Evolutionary conservation across 2,888 invertebrate genomes (phyloP).

Genomic region (Arctia plantaginis): DNA sequence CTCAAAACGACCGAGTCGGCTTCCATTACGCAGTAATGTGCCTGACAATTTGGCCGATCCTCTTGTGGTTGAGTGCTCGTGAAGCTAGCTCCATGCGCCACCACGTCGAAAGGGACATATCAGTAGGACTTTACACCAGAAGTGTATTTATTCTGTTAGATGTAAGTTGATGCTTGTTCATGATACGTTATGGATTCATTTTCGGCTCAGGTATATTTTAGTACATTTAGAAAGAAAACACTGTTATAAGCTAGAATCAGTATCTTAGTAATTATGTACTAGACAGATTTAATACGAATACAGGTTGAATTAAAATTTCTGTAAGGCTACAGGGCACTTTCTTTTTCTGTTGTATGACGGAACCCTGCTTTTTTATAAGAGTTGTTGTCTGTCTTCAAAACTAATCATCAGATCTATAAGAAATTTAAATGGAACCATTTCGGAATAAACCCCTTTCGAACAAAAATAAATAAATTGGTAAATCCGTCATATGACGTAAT

Average conservation of each 20-base stretch:
- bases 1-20: constrained; percentile 93
- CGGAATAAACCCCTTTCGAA: too few species aligned
- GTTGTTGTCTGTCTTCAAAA: too few species aligned
- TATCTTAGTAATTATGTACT: neutral
- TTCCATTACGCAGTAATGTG: constrained; percentile 94
- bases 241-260: neutral
- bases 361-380: too few species aligned
- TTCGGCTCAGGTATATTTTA: neutral
- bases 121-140: constrained; percentile 92
- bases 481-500: too few species aligned
- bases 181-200: neutral
- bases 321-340: neutral
- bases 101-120: constrained; percentile 92
- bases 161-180: constrained; percentile 80
- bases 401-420: too few species aligned
- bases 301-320: neutral
- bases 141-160: constrained; percentile 92
- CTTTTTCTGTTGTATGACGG: neutral
- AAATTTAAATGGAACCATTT: too few species aligned
- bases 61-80: constrained; percentile 88
- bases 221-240: neutral
- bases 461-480: too few species aligned
- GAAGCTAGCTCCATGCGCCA: constrained; percentile 86
- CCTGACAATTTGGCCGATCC: constrained; percentile 91
- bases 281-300: neutral